Conservation (phyloP, 2,797 vertebrate genomes). For the Threskiornis aethiopicus region DNA sequence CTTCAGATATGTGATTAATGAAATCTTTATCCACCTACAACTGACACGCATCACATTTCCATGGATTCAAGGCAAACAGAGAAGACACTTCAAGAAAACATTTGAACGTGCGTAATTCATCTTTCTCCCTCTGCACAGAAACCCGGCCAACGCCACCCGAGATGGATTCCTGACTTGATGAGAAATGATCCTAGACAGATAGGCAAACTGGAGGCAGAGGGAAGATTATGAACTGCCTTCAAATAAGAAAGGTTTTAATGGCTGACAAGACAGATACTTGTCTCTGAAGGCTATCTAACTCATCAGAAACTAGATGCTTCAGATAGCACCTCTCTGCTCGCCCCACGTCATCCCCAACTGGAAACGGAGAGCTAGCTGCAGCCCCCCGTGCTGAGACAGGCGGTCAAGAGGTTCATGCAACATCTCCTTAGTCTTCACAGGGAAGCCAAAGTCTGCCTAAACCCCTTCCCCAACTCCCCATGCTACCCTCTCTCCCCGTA, state of each 20-base stretch:
- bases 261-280: neutral
- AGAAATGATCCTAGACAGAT: neutral
- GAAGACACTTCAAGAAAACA: slow-evolving; percentile 10
- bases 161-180: neutral
- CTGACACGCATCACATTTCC: neutral
- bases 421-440: neutral
- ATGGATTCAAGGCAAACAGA: slow-evolving; percentile 24
- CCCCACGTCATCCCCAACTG: neutral
- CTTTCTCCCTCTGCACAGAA: neutral
- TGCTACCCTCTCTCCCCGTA: neutral
- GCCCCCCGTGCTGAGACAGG: neutral
- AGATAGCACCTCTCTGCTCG: neutral
- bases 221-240: neutral
- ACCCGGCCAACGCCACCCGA: accelerated
- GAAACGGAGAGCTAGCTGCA: neutral
- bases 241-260: neutral
- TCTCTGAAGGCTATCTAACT: neutral
- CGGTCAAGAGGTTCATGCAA: accelerated
- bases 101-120: neutral
- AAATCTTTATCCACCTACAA: neutral
- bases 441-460: neutral
- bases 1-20: neutral
- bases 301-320: neutral
- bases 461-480: neutral
- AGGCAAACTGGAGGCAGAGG: neutral